A percentile compares a stretch with the other conserved stretches of the same genome.
phyloP scores from a whole-genome alignment of 2,888 invertebrate genomes.

The Cantharis flavilabris region DNA sequence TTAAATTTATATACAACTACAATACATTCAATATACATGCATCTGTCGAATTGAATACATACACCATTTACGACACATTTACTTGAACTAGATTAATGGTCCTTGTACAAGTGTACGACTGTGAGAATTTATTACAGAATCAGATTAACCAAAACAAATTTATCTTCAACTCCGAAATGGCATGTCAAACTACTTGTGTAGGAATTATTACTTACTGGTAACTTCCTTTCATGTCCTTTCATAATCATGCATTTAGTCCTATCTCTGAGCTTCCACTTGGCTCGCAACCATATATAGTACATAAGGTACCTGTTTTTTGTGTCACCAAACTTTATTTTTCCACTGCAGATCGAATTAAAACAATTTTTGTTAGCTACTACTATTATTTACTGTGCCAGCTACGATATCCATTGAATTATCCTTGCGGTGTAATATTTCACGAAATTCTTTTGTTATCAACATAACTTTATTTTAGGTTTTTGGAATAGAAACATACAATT shows the following conservation, averaged over 20 bases:
- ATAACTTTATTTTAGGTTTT: not conserved
- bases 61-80: conserved; percentile 27
- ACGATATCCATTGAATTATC: not conserved
- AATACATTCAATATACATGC: not conserved
- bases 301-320: not conserved
- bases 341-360: not conserved
- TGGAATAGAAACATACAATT: not conserved
- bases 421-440: not conserved
- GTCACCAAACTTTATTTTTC: not conserved
- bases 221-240: conserved; percentile 5
- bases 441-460: not conserved
- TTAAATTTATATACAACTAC: not conserved
- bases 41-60: conserved; percentile 18
- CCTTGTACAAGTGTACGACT: conserved; percentile 22
- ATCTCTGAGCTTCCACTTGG: not conserved
- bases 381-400: not conserved
- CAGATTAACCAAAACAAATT: conserved; percentile 33
- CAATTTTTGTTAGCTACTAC: not conserved
- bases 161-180: conserved; percentile 28
- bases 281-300: not conserved
- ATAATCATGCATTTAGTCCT: conserved; percentile 9
- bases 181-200: conserved; percentile 25
- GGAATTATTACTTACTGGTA: conserved; percentile 10
- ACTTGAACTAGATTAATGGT: conserved; percentile 34
- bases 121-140: conserved; percentile 31